A percentile compares a stretch with the other conserved stretches of the same genome.
Evolutionary conservation across 2,113 vertebrate species (phyloP).

Genomic region (Colistium nudipinnis): DNA sequence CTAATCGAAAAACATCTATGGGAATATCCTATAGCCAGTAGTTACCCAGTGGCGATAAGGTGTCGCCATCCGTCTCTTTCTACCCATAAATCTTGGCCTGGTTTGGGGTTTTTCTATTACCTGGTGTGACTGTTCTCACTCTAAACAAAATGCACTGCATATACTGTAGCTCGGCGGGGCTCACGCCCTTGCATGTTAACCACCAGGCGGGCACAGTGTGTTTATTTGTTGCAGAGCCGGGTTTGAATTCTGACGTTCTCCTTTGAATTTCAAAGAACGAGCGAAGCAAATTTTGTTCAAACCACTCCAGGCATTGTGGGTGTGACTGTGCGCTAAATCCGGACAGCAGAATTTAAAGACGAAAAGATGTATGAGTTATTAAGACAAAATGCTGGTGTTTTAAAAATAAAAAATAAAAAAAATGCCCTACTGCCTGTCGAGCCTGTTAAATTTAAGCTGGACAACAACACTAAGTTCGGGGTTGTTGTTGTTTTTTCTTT

Average conservation of each 20-base stretch:
- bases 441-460: background rate
- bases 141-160: conserved; percentile 38
- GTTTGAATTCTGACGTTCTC: conserved; percentile 39
- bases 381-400: background rate
- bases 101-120: conserved; percentile 41
- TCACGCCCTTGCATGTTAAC: conserved; percentile 13
- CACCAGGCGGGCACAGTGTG: background rate
- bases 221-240: conserved; percentile 42
- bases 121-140: conserved; percentile 17
- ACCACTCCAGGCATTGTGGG: conserved; percentile 1
- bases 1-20: conserved; percentile 38
- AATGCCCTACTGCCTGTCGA: background rate
- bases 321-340: conserved; percentile 15
- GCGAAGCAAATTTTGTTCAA: conserved; percentile 23
- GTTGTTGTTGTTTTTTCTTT: background rate
- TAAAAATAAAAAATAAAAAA: conserved; percentile 5
- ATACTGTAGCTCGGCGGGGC: conserved; percentile 14
- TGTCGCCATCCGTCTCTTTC: conserved; percentile 38
- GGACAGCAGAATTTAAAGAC: conserved; percentile 2
- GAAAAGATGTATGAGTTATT: no score
- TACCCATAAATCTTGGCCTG: conserved; percentile 38
- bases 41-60: conserved; percentile 27
- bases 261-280: conserved; percentile 12
- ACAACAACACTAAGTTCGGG: background rate
- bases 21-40: conserved; percentile 19